Evolutionary conservation across 1,140 invertebrate species (phyloP).

Genomic region (Luehdorfia chinensis): DNA sequence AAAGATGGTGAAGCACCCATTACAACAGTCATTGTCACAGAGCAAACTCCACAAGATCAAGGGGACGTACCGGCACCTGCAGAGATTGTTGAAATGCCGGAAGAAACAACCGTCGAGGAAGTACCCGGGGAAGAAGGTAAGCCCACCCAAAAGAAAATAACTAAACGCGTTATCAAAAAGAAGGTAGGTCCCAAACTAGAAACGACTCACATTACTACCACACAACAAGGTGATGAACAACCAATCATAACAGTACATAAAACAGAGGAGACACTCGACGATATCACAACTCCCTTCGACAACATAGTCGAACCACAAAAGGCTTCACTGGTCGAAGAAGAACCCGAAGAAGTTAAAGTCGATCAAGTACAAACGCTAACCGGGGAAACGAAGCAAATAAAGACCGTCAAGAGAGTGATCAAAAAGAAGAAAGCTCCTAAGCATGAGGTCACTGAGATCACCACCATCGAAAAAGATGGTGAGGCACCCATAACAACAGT

Average conservation of each 20-base stretch:
- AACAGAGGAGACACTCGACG: constrained; percentile 32
- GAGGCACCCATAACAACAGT: constrained; percentile 24
- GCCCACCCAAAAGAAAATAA: constrained; percentile 54
- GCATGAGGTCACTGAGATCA: constrained; percentile 66
- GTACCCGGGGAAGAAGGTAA: constrained; percentile 30
- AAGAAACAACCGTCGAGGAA: constrained; percentile 43
- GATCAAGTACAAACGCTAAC: constrained; percentile 46
- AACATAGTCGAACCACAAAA: constrained; percentile 34
- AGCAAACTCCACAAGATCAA: constrained; percentile 23
- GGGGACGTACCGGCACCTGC: constrained; percentile 17
- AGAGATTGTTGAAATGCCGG: constrained; percentile 44
- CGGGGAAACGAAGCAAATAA: constrained; percentile 51
- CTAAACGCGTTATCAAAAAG: constrained; percentile 51
- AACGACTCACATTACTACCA: constrained; percentile 42
- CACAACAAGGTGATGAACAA: constrained; percentile 42
- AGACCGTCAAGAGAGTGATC: constrained; percentile 18
- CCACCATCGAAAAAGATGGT: constrained; percentile 40
- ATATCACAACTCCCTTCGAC: constrained; percentile 18
- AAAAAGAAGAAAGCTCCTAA: constrained; percentile 8
- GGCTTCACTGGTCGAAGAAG: constrained; percentile 39
- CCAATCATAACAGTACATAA: constrained; percentile 32
- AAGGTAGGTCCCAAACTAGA: constrained; percentile 50
- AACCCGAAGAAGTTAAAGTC: constrained; percentile 58
- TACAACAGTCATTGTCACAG: no score
- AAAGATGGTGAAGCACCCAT: constrained; percentile 42